Evolutionary conservation across 2,888 invertebrate genomes (phyloP), one percentile per base, ranked within the genome.

Genomic region (Elmis aenea): DNA sequence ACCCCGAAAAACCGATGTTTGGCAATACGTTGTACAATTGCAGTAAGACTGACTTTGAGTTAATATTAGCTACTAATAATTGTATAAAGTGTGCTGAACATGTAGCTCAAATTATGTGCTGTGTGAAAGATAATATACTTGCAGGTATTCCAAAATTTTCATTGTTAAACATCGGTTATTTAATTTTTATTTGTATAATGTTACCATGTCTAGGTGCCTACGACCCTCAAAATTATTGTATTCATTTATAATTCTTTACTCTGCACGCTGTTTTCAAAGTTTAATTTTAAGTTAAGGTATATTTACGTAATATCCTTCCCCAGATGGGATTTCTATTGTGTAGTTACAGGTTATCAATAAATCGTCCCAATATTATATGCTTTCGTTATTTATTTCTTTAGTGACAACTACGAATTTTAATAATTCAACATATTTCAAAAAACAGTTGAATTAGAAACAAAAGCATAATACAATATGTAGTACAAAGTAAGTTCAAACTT

Each of bases 141-240:
- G n/a, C n/a, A n/a, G n/a, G n/a, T n/a, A n/a, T n/a, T n/a, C n/a
- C n/a, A n/a, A n/a, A n/a, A n/a, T n/a, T n/a, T 37, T 21, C 10
- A 52, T 60, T 62, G 58, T 62, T 57, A 51, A 61, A 59, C 59
- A 55, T 57, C 57, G 57, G 57, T 55, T 44, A 46, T 45, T 45
- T 51, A 38, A 46, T 42, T 46, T 45, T 31, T 36, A 41, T 39
- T 43, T 33, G 39, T 35, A 33, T 45, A 54, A 56, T 63, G 64
- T 64, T 64, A 65, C 64, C 64, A 63, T 61, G 62, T 64, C 61
- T 58, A 57, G 62, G 62, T 58, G 58, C 58, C 55, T 54, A 54
- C 49, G 54, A 57, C 55, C 52, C 48, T 12, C 11, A 8, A 11
- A 9, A 11, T 12, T 11, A 13, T 13, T 26, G 26, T 26, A 28